phyloP scores from a whole-genome alignment of 2,888 invertebrate species.

The Dynastes hyllus region DNA sequence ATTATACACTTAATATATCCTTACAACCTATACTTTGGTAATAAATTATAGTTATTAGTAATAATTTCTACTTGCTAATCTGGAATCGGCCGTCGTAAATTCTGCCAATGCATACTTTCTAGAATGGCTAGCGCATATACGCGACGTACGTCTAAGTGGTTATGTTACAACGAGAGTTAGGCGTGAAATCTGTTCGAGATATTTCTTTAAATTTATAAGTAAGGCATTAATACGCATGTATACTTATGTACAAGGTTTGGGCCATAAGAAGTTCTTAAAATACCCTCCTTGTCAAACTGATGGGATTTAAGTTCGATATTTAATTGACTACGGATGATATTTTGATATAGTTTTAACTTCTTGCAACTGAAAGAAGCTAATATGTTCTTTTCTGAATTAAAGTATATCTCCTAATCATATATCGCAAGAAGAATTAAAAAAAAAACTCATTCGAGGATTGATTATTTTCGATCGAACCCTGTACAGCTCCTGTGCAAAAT shows the following conservation, averaged over 20 bases:
- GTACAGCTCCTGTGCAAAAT: not conserved
- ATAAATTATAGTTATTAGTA: conserved; percentile 53
- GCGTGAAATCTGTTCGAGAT: conserved; percentile 9
- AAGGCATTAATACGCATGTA: too few species aligned
- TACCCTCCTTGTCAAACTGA: too few species aligned
- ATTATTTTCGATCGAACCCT: too few species aligned
- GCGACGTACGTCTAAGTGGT: not conserved
- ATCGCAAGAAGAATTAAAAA: too few species aligned
- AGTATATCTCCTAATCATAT: too few species aligned
- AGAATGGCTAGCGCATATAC: conserved; percentile 6
- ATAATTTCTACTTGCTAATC: conserved; percentile 53
- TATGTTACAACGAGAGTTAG: not conserved
- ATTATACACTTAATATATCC: conserved; percentile 1
- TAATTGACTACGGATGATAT: too few species aligned
- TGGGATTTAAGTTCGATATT: too few species aligned
- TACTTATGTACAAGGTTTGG: not conserved
- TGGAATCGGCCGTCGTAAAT: conserved; percentile 26
- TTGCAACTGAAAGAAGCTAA: too few species aligned
- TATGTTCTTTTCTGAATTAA: too few species aligned
- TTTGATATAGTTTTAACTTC: too few species aligned
- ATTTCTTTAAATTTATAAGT: not conserved
- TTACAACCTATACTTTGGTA: conserved; percentile 32
- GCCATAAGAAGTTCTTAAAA: not conserved
- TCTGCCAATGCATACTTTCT: conserved; percentile 30
- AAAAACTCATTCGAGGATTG: too few species aligned